Conservation (phyloP, 2,113 vertebrate species). For the Mohoua ochrocephala region DNA sequence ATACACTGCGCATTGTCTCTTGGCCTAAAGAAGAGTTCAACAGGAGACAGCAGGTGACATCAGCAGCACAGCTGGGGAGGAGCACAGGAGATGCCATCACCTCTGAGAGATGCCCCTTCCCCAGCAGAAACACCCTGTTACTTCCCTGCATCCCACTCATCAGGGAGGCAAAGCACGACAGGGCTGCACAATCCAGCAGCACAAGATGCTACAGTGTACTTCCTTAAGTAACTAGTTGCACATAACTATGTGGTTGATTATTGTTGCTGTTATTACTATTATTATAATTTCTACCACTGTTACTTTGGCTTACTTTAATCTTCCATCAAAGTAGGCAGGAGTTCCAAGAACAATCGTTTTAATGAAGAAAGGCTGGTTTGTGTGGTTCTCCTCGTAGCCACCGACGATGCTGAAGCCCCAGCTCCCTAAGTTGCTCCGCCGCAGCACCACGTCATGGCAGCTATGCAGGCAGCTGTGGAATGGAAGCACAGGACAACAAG, state of each 20-base stretch:
- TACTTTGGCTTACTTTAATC: conserved; percentile 86
- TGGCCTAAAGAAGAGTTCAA: neutral
- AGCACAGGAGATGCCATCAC: neutral
- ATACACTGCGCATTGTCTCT: neutral
- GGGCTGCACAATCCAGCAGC: neutral
- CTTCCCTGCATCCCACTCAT: neutral
- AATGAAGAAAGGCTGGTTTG: conserved; percentile 98
- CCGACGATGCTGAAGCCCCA: conserved; percentile 99
- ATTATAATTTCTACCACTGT: neutral
- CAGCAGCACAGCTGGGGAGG: neutral
- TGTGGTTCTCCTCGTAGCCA: conserved; percentile 94
- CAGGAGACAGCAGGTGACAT: neutral
- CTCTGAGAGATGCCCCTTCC: neutral
- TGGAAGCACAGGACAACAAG: neutral
- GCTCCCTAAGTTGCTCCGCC: conserved; percentile 89
- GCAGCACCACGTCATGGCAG: conserved; percentile 92
- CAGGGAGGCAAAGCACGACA: neutral
- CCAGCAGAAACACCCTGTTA: neutral
- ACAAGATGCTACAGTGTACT: neutral
- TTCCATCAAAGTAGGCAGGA: conserved; percentile 95
- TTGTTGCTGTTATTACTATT: neutral
- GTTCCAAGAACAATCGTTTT: conserved; percentile 98
- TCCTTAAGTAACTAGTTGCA: neutral
- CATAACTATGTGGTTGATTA: accelerated
- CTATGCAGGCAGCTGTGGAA: conserved; percentile 87